Evolutionary conservation across 2,888 invertebrate species (phyloP).

Genomic region (Neocrepidodera transversa): DNA sequence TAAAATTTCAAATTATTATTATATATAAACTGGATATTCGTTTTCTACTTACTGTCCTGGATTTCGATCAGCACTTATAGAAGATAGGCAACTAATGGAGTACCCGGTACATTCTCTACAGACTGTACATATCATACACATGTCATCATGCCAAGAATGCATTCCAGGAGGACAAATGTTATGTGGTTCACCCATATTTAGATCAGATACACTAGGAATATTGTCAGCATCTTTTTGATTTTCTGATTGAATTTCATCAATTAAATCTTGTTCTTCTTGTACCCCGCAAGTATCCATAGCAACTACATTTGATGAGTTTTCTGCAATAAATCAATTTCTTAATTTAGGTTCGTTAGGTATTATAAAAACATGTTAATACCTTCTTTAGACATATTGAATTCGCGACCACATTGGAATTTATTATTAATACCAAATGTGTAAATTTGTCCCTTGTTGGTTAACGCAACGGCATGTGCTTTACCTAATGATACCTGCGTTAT

Average conservation of each 20-base stretch:
- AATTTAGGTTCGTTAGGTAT: constrained; percentile 66
- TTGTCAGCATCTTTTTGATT: constrained; percentile 65
- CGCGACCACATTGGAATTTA: constrained; percentile 95
- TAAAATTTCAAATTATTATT: too few species aligned
- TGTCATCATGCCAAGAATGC: constrained; percentile 82
- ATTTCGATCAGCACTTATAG: constrained; percentile 77
- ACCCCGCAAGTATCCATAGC: constrained; percentile 67
- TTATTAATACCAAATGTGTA: constrained; percentile 98
- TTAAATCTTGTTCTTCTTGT: constrained; percentile 62
- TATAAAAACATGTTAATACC: constrained; percentile 76
- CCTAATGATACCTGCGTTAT: constrained; percentile 80
- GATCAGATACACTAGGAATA: constrained; percentile 58
- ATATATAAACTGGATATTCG: not conserved
- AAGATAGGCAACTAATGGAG: constrained; percentile 78
- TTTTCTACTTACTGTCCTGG: constrained; percentile 79
- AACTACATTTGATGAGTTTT: constrained; percentile 49
- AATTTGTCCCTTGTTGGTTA: constrained; percentile 87
- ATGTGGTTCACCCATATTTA: constrained; percentile 51
- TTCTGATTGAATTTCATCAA: constrained; percentile 63
- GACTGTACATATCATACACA: constrained; percentile 88
- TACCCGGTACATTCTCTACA: constrained; percentile 96
- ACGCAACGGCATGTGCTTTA: constrained; percentile 93
- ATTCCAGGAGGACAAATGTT: constrained; percentile 70
- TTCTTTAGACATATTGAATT: constrained; percentile 71
- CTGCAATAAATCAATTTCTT: constrained; percentile 30